phyloP scores from a whole-genome alignment of 2,888 invertebrate genomes.

The Pediacus dermestoides region DNA sequence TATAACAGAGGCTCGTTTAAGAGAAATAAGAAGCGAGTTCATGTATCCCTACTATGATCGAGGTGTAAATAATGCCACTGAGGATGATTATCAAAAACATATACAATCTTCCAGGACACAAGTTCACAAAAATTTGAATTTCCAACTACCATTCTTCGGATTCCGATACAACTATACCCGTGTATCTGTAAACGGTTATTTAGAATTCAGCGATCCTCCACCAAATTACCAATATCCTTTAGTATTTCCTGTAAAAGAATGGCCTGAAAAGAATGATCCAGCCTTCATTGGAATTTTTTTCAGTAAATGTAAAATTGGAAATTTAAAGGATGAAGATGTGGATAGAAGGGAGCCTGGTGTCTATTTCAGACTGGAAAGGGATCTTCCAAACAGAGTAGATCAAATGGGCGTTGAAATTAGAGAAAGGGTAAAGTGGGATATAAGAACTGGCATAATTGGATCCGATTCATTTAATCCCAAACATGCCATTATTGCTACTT shows the following conservation, averaged over 20 bases:
- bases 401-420: conserved; percentile 81
- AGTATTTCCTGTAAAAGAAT: conserved; percentile 81
- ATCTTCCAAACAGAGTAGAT: conserved; percentile 70
- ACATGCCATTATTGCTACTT: conserved; percentile 86
- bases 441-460: conserved; percentile 86
- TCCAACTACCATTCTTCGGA: conserved; percentile 89
- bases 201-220: conserved; percentile 87
- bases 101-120: conserved; percentile 81
- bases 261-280: conserved; percentile 84
- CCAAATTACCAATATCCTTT: conserved; percentile 79
- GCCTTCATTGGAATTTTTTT: conserved; percentile 92
- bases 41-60: conserved; percentile 86
- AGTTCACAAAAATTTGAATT: conserved; percentile 87
- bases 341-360: conserved; percentile 77
- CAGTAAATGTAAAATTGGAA: conserved; percentile 82
- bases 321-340: conserved; percentile 65
- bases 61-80: conserved; percentile 64
- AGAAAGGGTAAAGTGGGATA: conserved; percentile 83
- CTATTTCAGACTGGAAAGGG: conserved; percentile 73
- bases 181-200: conserved; percentile 58
- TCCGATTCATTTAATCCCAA: conserved; percentile 88
- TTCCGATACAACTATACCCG: conserved; percentile 85
- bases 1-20: conserved; percentile 63
- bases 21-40: conserved; percentile 69
- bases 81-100: conserved; percentile 77